Evolutionary conservation across 2,888 invertebrate species (phyloP).

Genomic region (Tiphia femorata): DNA sequence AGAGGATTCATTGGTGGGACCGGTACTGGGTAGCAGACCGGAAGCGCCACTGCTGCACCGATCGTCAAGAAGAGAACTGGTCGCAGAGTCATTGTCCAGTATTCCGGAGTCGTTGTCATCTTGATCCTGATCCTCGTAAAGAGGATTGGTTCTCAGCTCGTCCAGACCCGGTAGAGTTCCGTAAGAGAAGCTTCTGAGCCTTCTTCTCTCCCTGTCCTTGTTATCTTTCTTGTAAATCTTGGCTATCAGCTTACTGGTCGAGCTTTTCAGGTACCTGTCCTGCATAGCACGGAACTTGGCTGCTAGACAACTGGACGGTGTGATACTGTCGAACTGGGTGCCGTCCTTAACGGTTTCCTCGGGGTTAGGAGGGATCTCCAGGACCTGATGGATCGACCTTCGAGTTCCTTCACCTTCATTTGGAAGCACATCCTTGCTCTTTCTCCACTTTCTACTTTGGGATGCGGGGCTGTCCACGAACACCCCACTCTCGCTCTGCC

Average conservation of each 20-base stretch:
- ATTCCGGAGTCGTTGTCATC: conserved; percentile 84
- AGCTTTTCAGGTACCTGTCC: conserved; percentile 78
- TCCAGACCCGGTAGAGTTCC: conserved; percentile 81
- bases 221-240: conserved; percentile 73
- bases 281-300: conserved; percentile 81
- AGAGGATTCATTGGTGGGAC: conserved; percentile 41
- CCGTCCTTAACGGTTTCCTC: conserved; percentile 25
- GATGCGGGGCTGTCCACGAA: conserved; percentile 36
- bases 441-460: conserved; percentile 42
- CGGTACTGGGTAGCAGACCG: conserved; percentile 29
- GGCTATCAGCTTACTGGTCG: conserved; percentile 78
- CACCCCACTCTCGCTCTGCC: conserved; percentile 32
- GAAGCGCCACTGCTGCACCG: conserved; percentile 60
- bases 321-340: conserved; percentile 57
- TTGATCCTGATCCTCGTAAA: conserved; percentile 76
- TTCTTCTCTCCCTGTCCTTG: conserved; percentile 52
- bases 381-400: conserved; percentile 1
- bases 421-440: conserved; percentile 34
- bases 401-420: background rate
- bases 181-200: conserved; percentile 80
- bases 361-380: conserved; percentile 10
- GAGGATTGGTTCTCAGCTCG: conserved; percentile 76
- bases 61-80: conserved; percentile 74
- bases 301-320: conserved; percentile 72
- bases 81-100: conserved; percentile 80